Evolutionary conservation across 1,140 invertebrate genomes (phyloP), one percentile per base, ranked within the genome.

Genomic region (Drosophila persimilis): DNA sequence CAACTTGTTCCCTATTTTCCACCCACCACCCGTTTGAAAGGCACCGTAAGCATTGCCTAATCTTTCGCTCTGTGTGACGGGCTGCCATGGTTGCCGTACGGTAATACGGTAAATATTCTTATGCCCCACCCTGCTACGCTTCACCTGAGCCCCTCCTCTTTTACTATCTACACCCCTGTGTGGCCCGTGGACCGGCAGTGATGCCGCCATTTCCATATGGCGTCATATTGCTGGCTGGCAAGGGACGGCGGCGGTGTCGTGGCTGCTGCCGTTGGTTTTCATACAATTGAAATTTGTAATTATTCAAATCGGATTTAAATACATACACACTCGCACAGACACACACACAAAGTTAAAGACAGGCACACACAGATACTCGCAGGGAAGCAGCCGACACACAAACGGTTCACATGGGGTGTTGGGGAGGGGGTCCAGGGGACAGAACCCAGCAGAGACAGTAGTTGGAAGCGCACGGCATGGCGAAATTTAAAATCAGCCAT

Each of bases 231-330:
- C 73, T 77, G 81, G 60, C 72, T 73, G 80, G 56, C 52, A 72
- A 56, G 57, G 24, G 64, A 46, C 53, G 15, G 51, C 45, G 52
- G 35, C 29, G 20, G 24, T 54, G 15, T 20, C 46, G 52, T 46
- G 26, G 71, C 54, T 47, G 71, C 79, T 62, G 58, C 50, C 64
- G 74, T 64, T 76, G 80, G 50, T 80, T 88, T 70, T 81, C 66
- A 72, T 88, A 86, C 83, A 86, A 86, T 86, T 86, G 83, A 86
- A 86, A 86, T 86, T 86, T 88, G 78, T 86, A 86, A 86, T 86
- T 86, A 86, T 86, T 86, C 83, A 86, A 86, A 86, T 86, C 83
- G 83, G 83, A 86, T 86, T 86, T 86, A 81, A 88, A 81, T 75
- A 81, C 81, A 88, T 61, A 86, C 47, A 77, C 41, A 58, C 50